Percentiles rank a stretch among this genome's conserved stretches.
Conservation (phyloP, 35 echinoderm and acorn worm genomes). For the Heliocidaris erythrogramma region DNA sequence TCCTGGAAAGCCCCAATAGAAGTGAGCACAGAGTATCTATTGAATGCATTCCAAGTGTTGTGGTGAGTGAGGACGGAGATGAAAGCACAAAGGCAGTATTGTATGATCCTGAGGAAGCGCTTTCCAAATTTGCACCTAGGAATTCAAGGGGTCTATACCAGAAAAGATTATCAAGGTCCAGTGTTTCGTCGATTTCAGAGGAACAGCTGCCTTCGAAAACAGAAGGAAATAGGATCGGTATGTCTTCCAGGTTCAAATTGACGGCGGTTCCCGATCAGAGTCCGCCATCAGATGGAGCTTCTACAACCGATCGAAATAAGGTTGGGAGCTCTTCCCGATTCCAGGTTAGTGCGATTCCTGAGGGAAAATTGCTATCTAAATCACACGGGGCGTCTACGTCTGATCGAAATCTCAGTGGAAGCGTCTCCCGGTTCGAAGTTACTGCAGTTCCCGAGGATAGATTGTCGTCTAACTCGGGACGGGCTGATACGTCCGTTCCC, state of each 20-base stretch:
- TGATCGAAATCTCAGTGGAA: not conserved
- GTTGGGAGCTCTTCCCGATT: not conserved
- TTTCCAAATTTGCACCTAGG: not conserved
- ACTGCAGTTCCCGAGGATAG: not conserved
- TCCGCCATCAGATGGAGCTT: not conserved
- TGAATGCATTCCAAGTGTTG: constrained; percentile 23
- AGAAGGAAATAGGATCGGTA: not conserved
- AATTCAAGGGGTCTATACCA: not conserved
- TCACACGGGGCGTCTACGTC: not conserved
- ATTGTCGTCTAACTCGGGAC: not conserved
- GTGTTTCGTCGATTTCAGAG: constrained; percentile 1
- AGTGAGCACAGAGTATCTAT: constrained; percentile 3
- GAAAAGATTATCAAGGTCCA: not conserved
- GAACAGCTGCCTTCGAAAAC: not conserved
- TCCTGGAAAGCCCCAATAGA: not conserved
- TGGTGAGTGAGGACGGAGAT: constrained; percentile 36
- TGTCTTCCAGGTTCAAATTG: not conserved
- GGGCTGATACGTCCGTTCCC: not conserved
- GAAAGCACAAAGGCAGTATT: not conserved
- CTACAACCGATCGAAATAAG: not conserved
- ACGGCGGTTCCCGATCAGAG: not conserved
- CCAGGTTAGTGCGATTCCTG: not conserved
- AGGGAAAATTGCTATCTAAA: not conserved
- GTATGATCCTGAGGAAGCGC: not conserved
- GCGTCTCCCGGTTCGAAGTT: not conserved